A percentile compares a stretch with the other conserved stretches of the same genome.
phyloP scores from a whole-genome alignment of 2,113 vertebrate genomes.

The Coturnix japonica region DNA sequence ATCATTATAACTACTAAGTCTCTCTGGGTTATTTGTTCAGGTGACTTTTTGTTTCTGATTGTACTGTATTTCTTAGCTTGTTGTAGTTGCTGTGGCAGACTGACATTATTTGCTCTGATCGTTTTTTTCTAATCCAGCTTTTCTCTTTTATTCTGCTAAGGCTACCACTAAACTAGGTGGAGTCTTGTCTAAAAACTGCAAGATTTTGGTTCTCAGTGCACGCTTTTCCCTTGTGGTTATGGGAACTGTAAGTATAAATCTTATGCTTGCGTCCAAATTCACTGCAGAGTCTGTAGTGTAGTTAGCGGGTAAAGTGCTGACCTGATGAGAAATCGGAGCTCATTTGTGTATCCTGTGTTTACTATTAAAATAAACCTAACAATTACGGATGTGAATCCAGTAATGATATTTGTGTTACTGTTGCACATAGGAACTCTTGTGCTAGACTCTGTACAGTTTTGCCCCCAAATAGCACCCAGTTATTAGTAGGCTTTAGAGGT shows the following conservation, averaged over 20 bases:
- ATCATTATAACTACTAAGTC: constrained; percentile 70
- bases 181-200: constrained; percentile 33
- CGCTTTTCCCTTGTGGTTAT: constrained; percentile 49
- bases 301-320: constrained; percentile 35
- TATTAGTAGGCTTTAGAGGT: background rate
- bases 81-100: constrained; percentile 25
- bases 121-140: constrained; percentile 9
- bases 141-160: background rate
- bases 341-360: constrained; percentile 25
- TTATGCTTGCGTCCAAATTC: constrained; percentile 38
- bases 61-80: constrained; percentile 48
- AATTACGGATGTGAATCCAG: constrained; percentile 8
- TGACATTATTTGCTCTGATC: constrained; percentile 52
- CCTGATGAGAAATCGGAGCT: constrained; percentile 46
- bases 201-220: constrained; percentile 42
- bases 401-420: background rate
- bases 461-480: background rate
- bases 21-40: constrained; percentile 73
- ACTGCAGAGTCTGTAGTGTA: constrained; percentile 25
- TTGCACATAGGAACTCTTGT: background rate
- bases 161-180: background rate
- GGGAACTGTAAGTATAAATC: constrained; percentile 42
- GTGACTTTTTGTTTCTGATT: constrained; percentile 51
- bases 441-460: constrained; percentile 47
- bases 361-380: constrained; percentile 23